These are phyloP conservation scores for Cyanoramphus novaezelandiae DNA, from an alignment of 2,113 vertebrate species.

Conservation along the genomic window DNA sequence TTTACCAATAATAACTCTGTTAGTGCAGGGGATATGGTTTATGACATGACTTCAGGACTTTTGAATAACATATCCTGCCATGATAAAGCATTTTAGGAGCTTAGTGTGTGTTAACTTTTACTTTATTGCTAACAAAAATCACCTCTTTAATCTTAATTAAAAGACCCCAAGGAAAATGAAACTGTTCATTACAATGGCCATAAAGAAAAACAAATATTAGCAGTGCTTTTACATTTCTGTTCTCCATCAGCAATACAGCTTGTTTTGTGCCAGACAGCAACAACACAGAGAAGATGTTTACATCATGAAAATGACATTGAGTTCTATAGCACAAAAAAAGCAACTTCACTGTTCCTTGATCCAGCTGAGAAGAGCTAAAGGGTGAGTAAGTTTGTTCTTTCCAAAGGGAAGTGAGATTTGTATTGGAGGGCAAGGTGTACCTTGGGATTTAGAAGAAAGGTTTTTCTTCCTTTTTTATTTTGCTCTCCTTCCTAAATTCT, in stretches of 20 bases:
- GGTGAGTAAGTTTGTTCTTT: background rate
- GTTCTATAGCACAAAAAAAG: background rate
- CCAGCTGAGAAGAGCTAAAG: background rate
- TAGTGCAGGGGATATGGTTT: background rate
- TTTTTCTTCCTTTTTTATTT: background rate
- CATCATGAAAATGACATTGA: background rate
- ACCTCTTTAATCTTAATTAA: background rate
- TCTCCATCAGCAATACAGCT: fast-evolving
- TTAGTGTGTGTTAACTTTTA: background rate
- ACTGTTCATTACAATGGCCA: fast-evolving
- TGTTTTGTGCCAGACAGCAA: background rate
- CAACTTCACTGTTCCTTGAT: background rate
- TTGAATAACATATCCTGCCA: background rate
- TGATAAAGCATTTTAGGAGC: background rate
- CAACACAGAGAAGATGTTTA: background rate
- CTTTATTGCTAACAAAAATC: background rate
- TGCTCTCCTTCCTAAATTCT: background rate
- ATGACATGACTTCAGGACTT: background rate
- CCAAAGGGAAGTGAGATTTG: background rate
- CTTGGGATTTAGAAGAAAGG: background rate
- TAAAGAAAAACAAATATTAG: background rate
- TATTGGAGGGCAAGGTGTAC: background rate
- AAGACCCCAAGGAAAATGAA: background rate
- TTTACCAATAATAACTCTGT: background rate
- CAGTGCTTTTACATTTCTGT: background rate